Percentiles rank a stretch among this genome's conserved stretches.
These are phyloP conservation scores for Brachyptera putata DNA, from an alignment of 2,888 invertebrate species.

Conservation along the genomic window DNA sequence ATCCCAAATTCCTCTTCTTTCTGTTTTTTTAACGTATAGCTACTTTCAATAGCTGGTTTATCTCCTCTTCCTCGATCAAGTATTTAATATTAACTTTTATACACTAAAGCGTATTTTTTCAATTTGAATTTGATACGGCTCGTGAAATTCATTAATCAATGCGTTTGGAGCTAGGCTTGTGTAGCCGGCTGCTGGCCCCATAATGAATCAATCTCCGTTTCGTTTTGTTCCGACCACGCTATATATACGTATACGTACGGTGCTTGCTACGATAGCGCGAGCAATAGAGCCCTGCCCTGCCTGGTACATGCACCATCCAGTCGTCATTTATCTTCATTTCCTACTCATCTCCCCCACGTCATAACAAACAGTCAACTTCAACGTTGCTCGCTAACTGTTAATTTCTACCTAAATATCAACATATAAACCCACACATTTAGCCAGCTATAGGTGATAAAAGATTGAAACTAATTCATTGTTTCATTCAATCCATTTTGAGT, in stretches of 20 bases:
- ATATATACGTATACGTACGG: too few relatives aligned
- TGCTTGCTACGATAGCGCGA: not conserved
- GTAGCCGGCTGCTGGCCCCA: not conserved
- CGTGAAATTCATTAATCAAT: conserved; percentile 17
- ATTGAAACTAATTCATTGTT: too few relatives aligned
- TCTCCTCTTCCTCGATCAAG: not conserved
- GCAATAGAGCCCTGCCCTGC: not conserved
- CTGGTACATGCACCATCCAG: not conserved
- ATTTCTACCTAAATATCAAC: conserved; percentile 5
- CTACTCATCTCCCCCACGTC: conserved; percentile 24
- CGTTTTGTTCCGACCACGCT: not conserved
- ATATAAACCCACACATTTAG: not conserved
- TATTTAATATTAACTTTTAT: conserved; percentile 6
- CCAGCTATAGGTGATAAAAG: not conserved
- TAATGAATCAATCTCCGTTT: conserved; percentile 19
- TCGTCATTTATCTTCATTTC: conserved; percentile 30
- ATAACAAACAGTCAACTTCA: conserved; percentile 16
- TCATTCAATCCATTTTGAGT: too few relatives aligned
- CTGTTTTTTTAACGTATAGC: not conserved
- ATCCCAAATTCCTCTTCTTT: not conserved
- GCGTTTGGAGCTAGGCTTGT: not conserved
- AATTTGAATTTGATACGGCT: conserved; percentile 19
- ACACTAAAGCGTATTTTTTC: conserved; percentile 6
- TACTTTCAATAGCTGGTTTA: not conserved
- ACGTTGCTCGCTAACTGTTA: conserved; percentile 1